Percentiles rank a stretch among this genome's conserved stretches.
These are phyloP conservation scores for Leptestheria dahalacensis DNA, from an alignment of 1,140 invertebrate species.

Conservation along the genomic window DNA sequence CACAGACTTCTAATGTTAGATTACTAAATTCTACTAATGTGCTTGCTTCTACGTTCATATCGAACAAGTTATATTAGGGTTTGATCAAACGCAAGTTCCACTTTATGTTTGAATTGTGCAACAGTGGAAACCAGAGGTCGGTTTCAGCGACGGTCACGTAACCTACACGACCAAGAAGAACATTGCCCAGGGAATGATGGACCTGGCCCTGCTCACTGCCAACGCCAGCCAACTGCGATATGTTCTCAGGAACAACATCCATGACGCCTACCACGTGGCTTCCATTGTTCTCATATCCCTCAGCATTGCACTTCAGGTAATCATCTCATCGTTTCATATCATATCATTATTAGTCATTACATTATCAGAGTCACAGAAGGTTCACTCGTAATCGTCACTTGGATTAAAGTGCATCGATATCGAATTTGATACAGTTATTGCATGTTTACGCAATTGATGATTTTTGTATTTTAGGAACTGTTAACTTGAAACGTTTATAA, in stretches of 20 bases:
- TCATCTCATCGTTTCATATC: neutral
- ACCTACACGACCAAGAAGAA: constrained; percentile 28
- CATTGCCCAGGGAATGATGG: constrained; percentile 27
- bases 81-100: too few species aligned
- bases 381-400: too few species aligned
- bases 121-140: neutral
- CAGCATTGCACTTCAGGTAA: constrained; percentile 28
- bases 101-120: neutral
- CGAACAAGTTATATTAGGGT: too few species aligned
- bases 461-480: too few species aligned
- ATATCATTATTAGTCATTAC: neutral
- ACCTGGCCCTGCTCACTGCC: constrained; percentile 25
- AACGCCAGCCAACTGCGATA: constrained; percentile 29
- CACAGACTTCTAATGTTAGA: too few species aligned
- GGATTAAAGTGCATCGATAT: too few species aligned
- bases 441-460: too few species aligned
- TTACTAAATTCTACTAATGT: too few species aligned
- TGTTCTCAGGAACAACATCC: constrained; percentile 20
- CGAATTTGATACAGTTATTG: too few species aligned
- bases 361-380: neutral
- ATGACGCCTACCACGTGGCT: constrained; percentile 19
- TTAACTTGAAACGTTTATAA: too few species aligned
- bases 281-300: constrained; percentile 24
- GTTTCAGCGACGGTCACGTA: neutral
- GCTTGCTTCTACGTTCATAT: too few species aligned